Conservation (phyloP, 1,140 invertebrate species). For the Brachionus asplanchnoidis region DNA sequence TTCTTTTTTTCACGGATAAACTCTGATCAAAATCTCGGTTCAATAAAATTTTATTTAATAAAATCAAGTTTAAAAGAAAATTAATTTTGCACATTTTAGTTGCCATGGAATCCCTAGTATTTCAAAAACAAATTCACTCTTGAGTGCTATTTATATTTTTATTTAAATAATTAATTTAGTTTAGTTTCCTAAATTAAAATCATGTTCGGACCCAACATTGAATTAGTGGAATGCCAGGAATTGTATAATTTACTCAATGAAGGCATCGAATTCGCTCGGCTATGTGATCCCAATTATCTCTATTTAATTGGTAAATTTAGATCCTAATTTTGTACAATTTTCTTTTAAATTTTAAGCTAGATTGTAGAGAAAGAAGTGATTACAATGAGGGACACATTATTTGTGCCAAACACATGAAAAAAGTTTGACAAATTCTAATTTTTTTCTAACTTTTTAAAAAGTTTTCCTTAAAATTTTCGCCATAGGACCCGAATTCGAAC, state of each 20-base stretch:
- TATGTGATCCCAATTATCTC: constrained; percentile 54
- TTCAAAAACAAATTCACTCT: background rate
- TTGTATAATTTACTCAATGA: constrained; percentile 55
- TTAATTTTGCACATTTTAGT: background rate
- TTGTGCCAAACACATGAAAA: constrained; percentile 52
- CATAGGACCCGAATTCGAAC: constrained; percentile 47
- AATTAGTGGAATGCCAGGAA: constrained; percentile 48
- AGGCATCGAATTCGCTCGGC: constrained; percentile 47
- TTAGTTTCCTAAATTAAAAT: background rate
- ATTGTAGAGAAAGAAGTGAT: constrained; percentile 44
- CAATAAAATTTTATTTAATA: no score
- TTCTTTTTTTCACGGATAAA: no score
- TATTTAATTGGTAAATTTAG: constrained; percentile 50
- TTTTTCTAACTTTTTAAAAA: background rate
- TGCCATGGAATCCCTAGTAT: background rate
- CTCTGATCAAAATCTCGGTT: no score
- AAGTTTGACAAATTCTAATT: constrained; percentile 45
- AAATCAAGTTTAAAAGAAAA: background rate
- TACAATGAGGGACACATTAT: constrained; percentile 56
- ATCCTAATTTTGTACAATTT: background rate
- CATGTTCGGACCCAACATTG: constrained; percentile 23
- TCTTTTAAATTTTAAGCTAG: background rate
- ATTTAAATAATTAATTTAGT: background rate
- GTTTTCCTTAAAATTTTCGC: no score
- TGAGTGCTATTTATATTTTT: background rate